Conservation (phyloP, 2,797 vertebrate genomes). For the Anabacerthia variegaticeps region DNA sequence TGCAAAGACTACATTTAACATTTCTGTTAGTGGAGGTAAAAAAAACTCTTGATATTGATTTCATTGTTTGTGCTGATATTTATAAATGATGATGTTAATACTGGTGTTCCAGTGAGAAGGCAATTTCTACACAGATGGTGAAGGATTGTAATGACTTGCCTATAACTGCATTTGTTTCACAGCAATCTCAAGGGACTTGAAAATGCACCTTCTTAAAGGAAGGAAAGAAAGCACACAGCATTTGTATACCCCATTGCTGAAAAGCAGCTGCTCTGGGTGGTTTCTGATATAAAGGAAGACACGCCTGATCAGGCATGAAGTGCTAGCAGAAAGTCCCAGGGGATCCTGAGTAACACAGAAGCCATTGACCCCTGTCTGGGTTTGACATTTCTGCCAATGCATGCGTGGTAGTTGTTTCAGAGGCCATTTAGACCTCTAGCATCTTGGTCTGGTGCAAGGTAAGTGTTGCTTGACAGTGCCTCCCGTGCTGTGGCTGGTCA, state of each 20-base stretch:
- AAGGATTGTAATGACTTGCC: not conserved
- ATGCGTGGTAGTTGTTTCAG: not conserved
- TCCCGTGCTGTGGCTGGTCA: not conserved
- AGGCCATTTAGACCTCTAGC: not conserved
- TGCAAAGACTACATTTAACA: constrained; percentile 73
- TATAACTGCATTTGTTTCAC: not conserved
- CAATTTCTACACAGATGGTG: not conserved
- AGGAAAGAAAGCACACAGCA: not conserved
- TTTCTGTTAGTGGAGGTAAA: constrained; percentile 80
- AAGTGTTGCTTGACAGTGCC: not conserved
- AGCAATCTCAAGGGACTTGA: not conserved
- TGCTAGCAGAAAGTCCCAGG: not conserved
- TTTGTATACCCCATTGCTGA: not conserved
- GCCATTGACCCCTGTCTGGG: not conserved
- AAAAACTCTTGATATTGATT: not conserved
- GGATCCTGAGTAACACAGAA: not conserved
- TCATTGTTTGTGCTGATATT: not conserved
- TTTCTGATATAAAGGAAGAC: not conserved
- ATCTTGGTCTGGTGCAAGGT: not conserved
- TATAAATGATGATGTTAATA: not conserved
- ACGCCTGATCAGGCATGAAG: not conserved
- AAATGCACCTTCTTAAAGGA: not conserved
- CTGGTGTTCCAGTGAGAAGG: not conserved
- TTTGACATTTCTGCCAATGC: not conserved
- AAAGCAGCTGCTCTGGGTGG: not conserved